These are phyloP conservation scores for Brachyptera risi DNA, from an alignment of 2,888 invertebrate genomes.

Conservation along the genomic window DNA sequence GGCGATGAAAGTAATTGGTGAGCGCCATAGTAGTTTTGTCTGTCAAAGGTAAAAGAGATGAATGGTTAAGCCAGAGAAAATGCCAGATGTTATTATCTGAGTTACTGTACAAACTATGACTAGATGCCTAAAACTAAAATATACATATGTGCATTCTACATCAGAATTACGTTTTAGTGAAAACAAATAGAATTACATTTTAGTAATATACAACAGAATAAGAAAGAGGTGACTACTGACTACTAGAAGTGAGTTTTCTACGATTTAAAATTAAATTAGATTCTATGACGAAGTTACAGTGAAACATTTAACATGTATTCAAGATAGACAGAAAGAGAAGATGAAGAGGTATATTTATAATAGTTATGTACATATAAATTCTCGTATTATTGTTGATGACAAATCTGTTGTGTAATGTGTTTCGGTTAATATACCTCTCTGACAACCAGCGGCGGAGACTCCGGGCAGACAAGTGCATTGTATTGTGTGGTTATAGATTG, in stretches of 20 bases:
- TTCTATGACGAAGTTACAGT: not conserved
- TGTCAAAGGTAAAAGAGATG: no score
- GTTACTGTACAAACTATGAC: no score
- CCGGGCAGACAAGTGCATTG: slow-evolving; percentile 59
- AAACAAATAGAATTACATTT: not conserved
- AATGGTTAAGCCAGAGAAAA: no score
- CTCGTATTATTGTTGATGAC: not conserved
- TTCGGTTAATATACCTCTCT: slow-evolving; percentile 54
- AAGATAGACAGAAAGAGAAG: slow-evolving; percentile 5
- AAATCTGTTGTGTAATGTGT: slow-evolving; percentile 1
- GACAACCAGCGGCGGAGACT: slow-evolving; percentile 55
- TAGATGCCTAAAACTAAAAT: no score
- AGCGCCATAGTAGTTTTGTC: no score
- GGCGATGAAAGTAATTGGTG: no score
- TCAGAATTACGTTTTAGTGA: no score
- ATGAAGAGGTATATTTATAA: slow-evolving; percentile 10
- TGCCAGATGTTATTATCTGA: no score
- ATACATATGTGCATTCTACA: no score
- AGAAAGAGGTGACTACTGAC: slow-evolving; percentile 8
- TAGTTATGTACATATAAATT: not conserved
- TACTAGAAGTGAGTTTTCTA: not conserved
- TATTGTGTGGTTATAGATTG: slow-evolving; percentile 58
- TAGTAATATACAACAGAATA: not conserved
- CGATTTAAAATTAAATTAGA: not conserved
- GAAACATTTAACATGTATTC: slow-evolving; percentile 7